These are phyloP conservation scores for Decapterus maruadsi DNA, from an alignment of 2,797 vertebrate species.

Conservation along the genomic window DNA sequence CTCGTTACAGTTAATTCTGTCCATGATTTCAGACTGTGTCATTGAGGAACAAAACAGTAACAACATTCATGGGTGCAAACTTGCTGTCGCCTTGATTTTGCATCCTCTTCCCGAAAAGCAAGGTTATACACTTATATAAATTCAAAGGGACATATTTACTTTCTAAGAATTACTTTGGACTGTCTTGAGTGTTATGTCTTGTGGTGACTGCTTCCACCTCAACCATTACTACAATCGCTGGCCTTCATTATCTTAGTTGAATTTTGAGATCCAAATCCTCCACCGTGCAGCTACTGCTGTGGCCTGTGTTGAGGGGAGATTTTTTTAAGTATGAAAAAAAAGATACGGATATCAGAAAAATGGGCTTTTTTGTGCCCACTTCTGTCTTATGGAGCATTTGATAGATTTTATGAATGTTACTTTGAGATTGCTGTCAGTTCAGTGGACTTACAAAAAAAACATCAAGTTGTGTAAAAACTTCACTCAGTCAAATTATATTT, in stretches of 20 bases:
- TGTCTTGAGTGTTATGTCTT: not conserved
- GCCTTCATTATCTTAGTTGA: not conserved
- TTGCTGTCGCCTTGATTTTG: not conserved
- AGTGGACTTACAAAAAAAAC: not conserved
- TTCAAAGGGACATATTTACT: not conserved
- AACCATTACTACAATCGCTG: not conserved
- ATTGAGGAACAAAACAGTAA: conserved; percentile 37
- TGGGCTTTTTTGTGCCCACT: not conserved
- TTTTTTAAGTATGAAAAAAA: not conserved
- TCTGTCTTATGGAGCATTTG: not conserved
- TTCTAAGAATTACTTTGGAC: not conserved
- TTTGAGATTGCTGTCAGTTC: too few relatives aligned
- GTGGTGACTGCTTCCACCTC: not conserved
- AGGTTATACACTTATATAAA: not conserved
- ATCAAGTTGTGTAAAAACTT: not conserved
- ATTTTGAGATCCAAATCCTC: not conserved
- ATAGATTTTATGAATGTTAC: not conserved
- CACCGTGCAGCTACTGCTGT: not conserved
- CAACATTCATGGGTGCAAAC: conserved; percentile 48
- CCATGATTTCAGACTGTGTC: conserved; percentile 13
- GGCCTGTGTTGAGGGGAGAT: not conserved
- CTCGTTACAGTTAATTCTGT: conserved; percentile 39
- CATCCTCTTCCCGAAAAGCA: not conserved
- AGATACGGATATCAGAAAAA: not conserved
- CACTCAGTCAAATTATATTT: not conserved